Evolutionary conservation across 2,888 invertebrate genomes (phyloP).

Genomic region (Caenorhabditis sp.): DNA sequence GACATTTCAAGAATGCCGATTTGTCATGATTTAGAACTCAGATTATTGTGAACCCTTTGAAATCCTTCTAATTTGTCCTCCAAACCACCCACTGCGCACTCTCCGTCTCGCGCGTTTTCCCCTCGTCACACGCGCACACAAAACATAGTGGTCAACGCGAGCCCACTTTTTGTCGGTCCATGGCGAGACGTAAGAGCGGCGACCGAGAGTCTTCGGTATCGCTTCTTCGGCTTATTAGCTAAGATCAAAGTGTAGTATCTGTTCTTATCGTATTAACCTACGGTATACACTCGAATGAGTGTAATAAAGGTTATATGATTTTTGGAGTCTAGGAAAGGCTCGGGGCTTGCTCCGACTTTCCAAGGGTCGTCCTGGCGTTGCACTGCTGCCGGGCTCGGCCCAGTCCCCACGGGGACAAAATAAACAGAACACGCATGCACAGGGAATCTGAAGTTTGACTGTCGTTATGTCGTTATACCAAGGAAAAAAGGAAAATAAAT

Average conservation of each 20-base stretch:
- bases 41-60: no score
- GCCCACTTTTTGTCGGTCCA: no score
- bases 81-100: no score
- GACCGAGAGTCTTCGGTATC: no score
- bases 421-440: no score
- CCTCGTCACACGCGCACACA: no score
- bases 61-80: no score
- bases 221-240: constrained; percentile 62
- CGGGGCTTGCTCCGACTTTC: constrained; percentile 57
- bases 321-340: constrained; percentile 49
- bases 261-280: constrained; percentile 63
- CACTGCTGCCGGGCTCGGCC: constrained; percentile 56
- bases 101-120: no score
- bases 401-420: constrained; percentile 48
- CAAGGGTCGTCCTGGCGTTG: constrained; percentile 57
- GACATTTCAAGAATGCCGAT: no score
- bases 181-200: not conserved
- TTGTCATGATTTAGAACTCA: no score
- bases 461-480: not conserved
- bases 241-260: constrained; percentile 63
- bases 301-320: constrained; percentile 59
- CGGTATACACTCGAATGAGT: constrained; percentile 58
- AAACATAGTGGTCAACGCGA: no score
- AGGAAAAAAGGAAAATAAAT: not conserved
- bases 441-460: no score